Base-by-base conservation (phyloP, 1,140 invertebrate genomes). In the Rhyzopertha dominica region DNA sequence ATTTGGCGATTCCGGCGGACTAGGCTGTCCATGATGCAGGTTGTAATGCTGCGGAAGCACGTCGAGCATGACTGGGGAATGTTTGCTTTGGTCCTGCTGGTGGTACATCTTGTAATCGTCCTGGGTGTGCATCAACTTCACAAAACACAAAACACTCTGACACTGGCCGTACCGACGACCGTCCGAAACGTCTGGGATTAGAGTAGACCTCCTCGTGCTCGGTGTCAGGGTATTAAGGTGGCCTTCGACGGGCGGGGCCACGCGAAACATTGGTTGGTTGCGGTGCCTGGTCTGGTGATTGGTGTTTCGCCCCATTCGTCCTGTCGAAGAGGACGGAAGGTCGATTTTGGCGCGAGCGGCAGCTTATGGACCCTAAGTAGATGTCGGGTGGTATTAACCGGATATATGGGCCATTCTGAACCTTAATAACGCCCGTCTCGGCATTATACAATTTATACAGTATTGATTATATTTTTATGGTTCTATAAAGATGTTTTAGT, bases 281-380 rank as follows among this genome's bases (percentile, higher is more conserved):
- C 25, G 40, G 54, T 55, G 43, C 54, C 44, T 50, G 58, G 56
- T 39, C 49, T 17, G 34, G 51, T 62, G 59, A 66, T 63, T 59
- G 65, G 54, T 29, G 35, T 43, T 43, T 22, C 50, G 59, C 45
- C 60, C 62, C 40, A n/a, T 26, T 17, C 5, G 10, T 20, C 39
- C 48, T 45, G 59, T 50, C 40, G 17, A 12, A 9, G 9, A 5
- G 12, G 10, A 1, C 28, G 19, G 61, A 53, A 38, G 47, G 57
- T 10, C 34, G 17, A 57, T 9, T 48, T 52, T 65, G 40, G 50
- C 18, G 7, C 35, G 51, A 31, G 20, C 25, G 23, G 46, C 41
- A 62, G 51, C 54, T 67, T 65, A 67, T 64, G 46, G 47, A 47
- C 57, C 46, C 49, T 63, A 51, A 65, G 56, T 65, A 62, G 43